Base-by-base conservation (phyloP, 2,797 vertebrate species). In the Rousettus madagascariensis region DNA sequence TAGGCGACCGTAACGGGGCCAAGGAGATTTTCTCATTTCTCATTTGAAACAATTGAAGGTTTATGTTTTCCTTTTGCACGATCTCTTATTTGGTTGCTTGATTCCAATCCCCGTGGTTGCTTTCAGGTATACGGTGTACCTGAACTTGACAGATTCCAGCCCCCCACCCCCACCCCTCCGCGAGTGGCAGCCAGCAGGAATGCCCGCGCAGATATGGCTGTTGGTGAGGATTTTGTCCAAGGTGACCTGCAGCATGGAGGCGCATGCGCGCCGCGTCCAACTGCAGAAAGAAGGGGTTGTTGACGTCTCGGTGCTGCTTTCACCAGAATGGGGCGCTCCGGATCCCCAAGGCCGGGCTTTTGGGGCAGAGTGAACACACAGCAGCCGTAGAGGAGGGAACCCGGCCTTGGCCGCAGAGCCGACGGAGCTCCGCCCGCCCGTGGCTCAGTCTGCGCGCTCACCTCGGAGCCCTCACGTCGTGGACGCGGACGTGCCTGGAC, bases 401-500 rank as follows among this genome's bases (percentile, higher is more conserved):
- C 33, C 12, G 16, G 59, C 5, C 1, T 6, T 3, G 1, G 26
- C 57, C 85, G 4, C 24, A 4, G 30, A 6, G 66, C 66, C 11
- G 2, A 43, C 26, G 63, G 38, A 36, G 19, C 49, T 26, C 5
- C 2, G 0, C 75, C 22, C 7, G 1, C 15, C 55, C 8, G 5
- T 5, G 17, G 36, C 53, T 46, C 43, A 46, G 43, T 46, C 43
- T 46, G 43, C 4, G n/a, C 41, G 2, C 26, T 59, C 15, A 1
- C 65, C 8, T 19, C 33, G 36, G 59, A 7, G 12, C 57, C 10
- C 1, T 3, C 3, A 17, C n/a, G n/a, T 2, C 33, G 3, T 6
- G 69, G 4, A 36, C 30, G 8, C 2, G n/a, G 61, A 49, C 7
- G 30, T 1, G 30, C 28, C 65, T 9, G 3, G 65, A 33, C 28